phyloP scores from a whole-genome alignment of 2,888 invertebrate genomes.

The Drosophila algonquin region DNA sequence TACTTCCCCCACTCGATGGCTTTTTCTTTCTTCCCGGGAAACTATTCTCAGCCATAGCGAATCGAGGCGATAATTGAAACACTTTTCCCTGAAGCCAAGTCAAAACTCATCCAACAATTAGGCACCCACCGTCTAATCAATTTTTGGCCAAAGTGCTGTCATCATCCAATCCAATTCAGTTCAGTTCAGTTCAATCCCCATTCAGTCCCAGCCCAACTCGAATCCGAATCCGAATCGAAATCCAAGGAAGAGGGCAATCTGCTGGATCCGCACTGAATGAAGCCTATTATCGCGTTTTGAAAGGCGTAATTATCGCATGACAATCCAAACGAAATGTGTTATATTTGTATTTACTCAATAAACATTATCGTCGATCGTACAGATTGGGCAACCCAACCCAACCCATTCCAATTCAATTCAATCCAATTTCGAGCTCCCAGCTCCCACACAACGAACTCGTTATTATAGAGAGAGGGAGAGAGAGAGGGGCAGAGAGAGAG shows the following conservation, averaged over 20 bases:
- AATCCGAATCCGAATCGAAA: not conserved
- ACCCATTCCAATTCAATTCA: constrained; percentile 1
- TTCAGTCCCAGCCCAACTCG: not conserved
- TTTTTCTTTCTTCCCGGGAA: not conserved
- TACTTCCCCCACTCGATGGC: too few species aligned
- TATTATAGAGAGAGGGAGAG: not conserved
- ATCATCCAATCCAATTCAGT: not conserved
- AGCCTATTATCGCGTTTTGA: constrained; percentile 76
- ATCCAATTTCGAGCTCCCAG: constrained; percentile 33
- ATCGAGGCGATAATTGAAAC: constrained; percentile 28
- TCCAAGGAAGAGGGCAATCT: constrained; percentile 36
- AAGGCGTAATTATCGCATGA: constrained; percentile 78
- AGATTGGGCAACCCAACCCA: constrained; percentile 27
- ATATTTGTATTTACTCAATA: constrained; percentile 76
- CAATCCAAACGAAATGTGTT: constrained; percentile 69
- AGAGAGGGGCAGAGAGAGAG: constrained; percentile 10
- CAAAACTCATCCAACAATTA: constrained; percentile 37
- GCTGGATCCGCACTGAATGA: constrained; percentile 58
- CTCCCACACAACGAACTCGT: constrained; percentile 36
- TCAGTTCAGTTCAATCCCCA: not conserved
- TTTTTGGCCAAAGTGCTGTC: not conserved
- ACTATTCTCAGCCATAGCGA: not conserved
- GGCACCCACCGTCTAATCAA: constrained; percentile 4
- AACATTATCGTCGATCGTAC: constrained; percentile 63
- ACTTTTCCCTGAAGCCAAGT: constrained; percentile 21